Conservation (phyloP, 2,888 invertebrate species). For the Meandrusa payeni region DNA sequence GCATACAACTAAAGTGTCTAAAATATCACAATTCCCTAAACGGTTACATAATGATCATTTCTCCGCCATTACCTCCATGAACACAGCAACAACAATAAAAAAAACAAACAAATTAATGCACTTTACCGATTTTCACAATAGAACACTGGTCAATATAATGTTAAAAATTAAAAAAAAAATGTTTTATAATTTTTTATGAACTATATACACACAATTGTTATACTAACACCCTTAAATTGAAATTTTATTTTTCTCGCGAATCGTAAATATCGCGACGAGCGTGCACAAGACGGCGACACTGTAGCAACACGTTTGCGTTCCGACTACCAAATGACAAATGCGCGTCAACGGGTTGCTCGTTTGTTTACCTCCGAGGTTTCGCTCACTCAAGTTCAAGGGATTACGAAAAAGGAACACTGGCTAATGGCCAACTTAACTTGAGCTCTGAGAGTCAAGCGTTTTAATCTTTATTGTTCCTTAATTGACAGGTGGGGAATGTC, state of each 20-base stretch:
- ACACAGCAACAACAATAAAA: slow-evolving; percentile 39
- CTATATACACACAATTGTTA: not conserved
- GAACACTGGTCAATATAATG: slow-evolving; percentile 31
- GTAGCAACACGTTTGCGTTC: slow-evolving; percentile 53
- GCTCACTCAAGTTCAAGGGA: slow-evolving; percentile 72
- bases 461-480: slow-evolving; percentile 25
- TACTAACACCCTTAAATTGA: not conserved
- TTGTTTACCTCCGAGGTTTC: slow-evolving; percentile 59
- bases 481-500: slow-evolving; percentile 30
- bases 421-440: slow-evolving; percentile 37
- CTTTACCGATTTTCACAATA: slow-evolving; percentile 35
- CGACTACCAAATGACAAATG: slow-evolving; percentile 75
- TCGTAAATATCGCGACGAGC: slow-evolving; percentile 41
- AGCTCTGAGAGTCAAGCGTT: slow-evolving; percentile 28
- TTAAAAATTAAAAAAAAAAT: not conserved
- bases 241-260: slow-evolving; percentile 32
- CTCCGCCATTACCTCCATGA: slow-evolving; percentile 58
- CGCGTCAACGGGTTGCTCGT: slow-evolving; percentile 56
- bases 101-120: slow-evolving; percentile 34
- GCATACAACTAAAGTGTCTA: not conserved
- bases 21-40: slow-evolving; percentile 7
- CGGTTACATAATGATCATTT: slow-evolving; percentile 56
- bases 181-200: not conserved
- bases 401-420: slow-evolving; percentile 44
- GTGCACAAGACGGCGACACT: slow-evolving; percentile 51